Conservation (phyloP, 2,888 invertebrate species). For the Orchesella flavescens region DNA sequence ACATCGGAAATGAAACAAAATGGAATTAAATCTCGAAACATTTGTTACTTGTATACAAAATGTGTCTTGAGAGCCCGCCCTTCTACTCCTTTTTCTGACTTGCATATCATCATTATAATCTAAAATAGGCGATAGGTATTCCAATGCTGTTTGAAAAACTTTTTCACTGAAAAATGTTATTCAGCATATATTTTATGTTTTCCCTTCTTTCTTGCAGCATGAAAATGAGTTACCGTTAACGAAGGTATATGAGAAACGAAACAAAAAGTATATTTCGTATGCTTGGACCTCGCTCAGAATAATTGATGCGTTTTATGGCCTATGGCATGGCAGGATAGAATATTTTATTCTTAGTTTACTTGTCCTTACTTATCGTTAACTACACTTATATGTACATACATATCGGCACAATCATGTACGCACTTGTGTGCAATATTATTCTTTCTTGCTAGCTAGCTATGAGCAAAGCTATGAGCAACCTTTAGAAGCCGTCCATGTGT, state of each 20-base stretch:
- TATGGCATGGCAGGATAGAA: slow-evolving; percentile 25
- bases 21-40: slow-evolving; percentile 52
- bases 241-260: too few species aligned
- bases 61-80: not conserved
- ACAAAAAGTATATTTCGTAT: not conserved
- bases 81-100: not conserved
- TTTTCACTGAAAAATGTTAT: not conserved
- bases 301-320: slow-evolving; percentile 57
- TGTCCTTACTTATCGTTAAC: not conserved
- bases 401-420: too few species aligned
- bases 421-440: too few species aligned
- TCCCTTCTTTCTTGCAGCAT: too few species aligned
- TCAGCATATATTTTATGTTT: too few species aligned
- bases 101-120: slow-evolving; percentile 4
- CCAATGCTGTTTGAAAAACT: not conserved
- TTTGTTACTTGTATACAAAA: slow-evolving; percentile 29
- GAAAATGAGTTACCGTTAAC: not conserved
- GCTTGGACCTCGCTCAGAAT: slow-evolving; percentile 5
- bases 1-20: slow-evolving; percentile 40
- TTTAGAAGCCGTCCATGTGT: too few species aligned
- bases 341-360: slow-evolving; percentile 33
- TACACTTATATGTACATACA: too few species aligned
- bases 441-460: too few species aligned
- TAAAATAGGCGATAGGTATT: slow-evolving; percentile 12
- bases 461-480: too few species aligned